phyloP scores from a whole-genome alignment of 2,113 vertebrate species.

The Ameiurus melas region DNA sequence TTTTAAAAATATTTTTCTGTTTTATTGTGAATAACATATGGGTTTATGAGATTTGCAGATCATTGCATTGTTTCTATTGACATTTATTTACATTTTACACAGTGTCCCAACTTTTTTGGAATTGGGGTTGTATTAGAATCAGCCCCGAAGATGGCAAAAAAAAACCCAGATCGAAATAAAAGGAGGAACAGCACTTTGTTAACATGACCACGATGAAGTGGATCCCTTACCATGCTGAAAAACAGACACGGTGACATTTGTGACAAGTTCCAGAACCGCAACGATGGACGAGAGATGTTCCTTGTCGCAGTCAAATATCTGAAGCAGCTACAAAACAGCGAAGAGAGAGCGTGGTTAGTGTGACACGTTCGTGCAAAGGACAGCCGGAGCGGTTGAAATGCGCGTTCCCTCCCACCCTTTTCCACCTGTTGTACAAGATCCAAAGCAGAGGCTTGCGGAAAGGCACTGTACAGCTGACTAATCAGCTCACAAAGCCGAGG shows the following conservation, averaged over 20 bases:
- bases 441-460: constrained; percentile 90
- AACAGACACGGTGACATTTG: constrained; percentile 85
- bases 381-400: background rate
- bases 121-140: no score
- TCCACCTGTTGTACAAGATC: constrained; percentile 90
- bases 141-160: no score
- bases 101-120: no score
- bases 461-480: constrained; percentile 90
- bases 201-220: background rate
- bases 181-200: background rate
- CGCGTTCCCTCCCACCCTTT: background rate
- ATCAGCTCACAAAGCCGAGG: constrained; percentile 93
- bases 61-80: no score
- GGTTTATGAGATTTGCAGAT: no score
- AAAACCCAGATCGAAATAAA: no score
- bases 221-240: constrained; percentile 87
- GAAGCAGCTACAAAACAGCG: constrained; percentile 80
- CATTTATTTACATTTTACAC: no score
- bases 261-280: constrained; percentile 84
- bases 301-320: constrained; percentile 91
- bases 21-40: no score
- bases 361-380: no score
- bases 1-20: no score
- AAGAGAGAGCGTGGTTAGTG: background rate
- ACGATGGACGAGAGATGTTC: constrained; percentile 81